Evolutionary conservation across 35 echinoderm and acorn worm species (phyloP), one percentile per base, ranked within the genome.

Genomic region (Nesometra sesokonis): DNA sequence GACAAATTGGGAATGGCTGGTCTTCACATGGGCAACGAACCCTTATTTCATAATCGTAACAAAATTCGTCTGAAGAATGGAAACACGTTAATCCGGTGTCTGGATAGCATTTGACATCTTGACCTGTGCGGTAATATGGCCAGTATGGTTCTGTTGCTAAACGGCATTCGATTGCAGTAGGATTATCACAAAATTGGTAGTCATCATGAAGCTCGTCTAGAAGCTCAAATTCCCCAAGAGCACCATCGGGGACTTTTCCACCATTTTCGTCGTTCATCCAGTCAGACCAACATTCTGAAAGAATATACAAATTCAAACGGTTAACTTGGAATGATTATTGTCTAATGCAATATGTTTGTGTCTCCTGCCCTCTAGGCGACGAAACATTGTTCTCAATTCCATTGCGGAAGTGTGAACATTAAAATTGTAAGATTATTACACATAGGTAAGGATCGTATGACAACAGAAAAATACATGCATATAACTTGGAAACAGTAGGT

Each of bases 201-300:
- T 37, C 34, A 17, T 83, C 15, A 17, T 31, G 81, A 30, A 83
- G 37, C 30, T 36, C n/a, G n/a, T 35, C 33, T 23, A 83, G 36
- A 83, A 83, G 33, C 35, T 83, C 81, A 83, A 83, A 83, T 39
- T 83, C 81, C 38, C 81, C 81, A 30, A 37, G 34, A 35, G 33
- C 33, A 37, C 34, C 4, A 9, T 35, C 34, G 9, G 34, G 34
- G 3, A 83, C 36, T 36, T 35, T 35, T 0, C 11, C 11, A 4
- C 81, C 81, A 34, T 83, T 39, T 83, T 83, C 81, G 30, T 83
- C 81, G 36, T 83, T 38, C 81, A 83, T 83, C 81, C 81, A 83
- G 3, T 83, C 35, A 5, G 81, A 37, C 81, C 81, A 83, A 27
- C 52, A 67, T 67, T 67, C 52, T 67, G 52, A 2, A 67, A 43